Base-by-base conservation (phyloP, 2,888 invertebrate species). In the Drosophila nigritarsus region DNA sequence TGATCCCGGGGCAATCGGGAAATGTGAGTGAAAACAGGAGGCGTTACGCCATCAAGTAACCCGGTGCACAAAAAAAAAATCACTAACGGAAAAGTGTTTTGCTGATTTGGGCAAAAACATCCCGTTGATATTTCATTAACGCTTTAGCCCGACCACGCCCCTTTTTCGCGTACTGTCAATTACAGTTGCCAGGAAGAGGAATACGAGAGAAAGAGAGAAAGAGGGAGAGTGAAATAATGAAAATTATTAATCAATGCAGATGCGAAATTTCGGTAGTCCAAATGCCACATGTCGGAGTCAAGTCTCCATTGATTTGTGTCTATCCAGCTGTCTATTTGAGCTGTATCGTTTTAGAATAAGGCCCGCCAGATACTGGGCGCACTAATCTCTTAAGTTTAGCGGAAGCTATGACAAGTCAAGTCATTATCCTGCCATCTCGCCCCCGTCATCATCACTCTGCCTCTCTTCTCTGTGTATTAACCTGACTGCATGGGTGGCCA, bases 401-500 rank as follows among this genome's bases (percentile, higher is more conserved):
- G 87, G 87, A 85, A 86, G 87, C 87, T 78, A 82, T 82, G 86
- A 83, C 87, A 87, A 87, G 86, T 86, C 87, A 86, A 87, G 86
- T 87, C 87, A 86, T 87, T 87, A 84, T 82, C 80, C 75, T 73
- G 73, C 65, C 76, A 66, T 59, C 51, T 48, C 32, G 36, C 42
- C 49, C 11, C 30, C 38, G 15, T 24, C 15, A 45, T 45, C 29
- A 32, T 6, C 59, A 42, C 29, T 3, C 63, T 24, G 15, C 32
- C 59, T 54, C 60, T 34, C 38, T 54, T 29, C 30, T n/a, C 56
- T 45, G 40, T 50, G 18, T 55, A 40, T 51, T 45, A 53, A 38
- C 42, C 58, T 72, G 56, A 34, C 61, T 64, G 78, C 78, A 58
- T 78, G 78, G 72, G 59, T 72, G 78, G 77, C 65, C n/a, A n/a